Percentiles rank a stretch among this genome's conserved stretches.
phyloP scores from a whole-genome alignment of 2,888 invertebrate genomes.

The Conchocele bisecta region DNA sequence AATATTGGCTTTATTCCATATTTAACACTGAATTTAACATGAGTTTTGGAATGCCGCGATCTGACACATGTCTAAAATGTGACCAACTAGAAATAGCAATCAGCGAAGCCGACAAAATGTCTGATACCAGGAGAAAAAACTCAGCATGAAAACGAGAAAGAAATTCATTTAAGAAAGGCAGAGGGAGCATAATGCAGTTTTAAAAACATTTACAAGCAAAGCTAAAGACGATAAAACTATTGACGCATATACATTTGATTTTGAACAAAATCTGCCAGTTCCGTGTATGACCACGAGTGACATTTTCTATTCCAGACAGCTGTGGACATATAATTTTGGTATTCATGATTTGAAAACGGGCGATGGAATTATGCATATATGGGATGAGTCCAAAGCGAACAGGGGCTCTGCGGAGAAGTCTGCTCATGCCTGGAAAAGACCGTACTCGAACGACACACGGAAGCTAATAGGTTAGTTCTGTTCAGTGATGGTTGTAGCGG shows the following conservation, averaged over 20 bases:
- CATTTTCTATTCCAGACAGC: slow-evolving; percentile 27
- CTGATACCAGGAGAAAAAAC: slow-evolving; percentile 11
- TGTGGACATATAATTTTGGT: slow-evolving; percentile 39
- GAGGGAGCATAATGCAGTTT: slow-evolving; percentile 23
- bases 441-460: not conserved
- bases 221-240: not conserved
- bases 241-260: slow-evolving; percentile 32
- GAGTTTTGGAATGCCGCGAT: slow-evolving; percentile 24
- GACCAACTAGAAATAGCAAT: slow-evolving; percentile 13
- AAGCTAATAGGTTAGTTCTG: not conserved
- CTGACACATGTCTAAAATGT: slow-evolving; percentile 32
- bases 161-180: slow-evolving; percentile 27
- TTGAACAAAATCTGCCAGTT: slow-evolving; percentile 29
- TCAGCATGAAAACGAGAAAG: slow-evolving; percentile 14
- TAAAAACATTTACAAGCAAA: not conserved
- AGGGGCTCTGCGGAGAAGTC: slow-evolving; percentile 34
- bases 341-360: slow-evolving; percentile 30
- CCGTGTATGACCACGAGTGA: slow-evolving; percentile 26
- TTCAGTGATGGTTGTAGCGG: not conserved
- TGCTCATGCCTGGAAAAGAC: slow-evolving; percentile 23
- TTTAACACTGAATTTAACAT: slow-evolving; percentile 22
- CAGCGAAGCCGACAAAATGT: not conserved
- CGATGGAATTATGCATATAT: slow-evolving; percentile 28
- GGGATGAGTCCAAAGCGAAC: slow-evolving; percentile 20
- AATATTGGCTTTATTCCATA: slow-evolving; percentile 18